phyloP scores from a whole-genome alignment of 2,113 vertebrate species.

The Chelonoidis abingdonii region DNA sequence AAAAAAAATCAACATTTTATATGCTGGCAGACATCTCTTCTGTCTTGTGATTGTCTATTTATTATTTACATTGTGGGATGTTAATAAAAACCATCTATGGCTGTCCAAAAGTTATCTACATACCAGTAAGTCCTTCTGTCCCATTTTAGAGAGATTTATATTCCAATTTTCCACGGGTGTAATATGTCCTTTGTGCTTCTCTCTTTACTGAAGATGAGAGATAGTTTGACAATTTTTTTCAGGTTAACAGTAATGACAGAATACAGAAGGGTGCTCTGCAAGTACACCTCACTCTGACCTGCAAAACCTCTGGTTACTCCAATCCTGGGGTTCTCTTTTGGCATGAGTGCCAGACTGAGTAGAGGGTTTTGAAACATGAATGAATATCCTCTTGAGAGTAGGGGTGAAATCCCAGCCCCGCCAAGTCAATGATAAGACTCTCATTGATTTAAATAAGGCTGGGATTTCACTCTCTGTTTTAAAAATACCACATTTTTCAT shows the following conservation, averaged over 20 bases:
- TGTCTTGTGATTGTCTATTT: background rate
- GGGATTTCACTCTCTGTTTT: background rate
- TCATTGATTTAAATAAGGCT: background rate
- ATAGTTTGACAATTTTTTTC: background rate
- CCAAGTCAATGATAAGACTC: background rate
- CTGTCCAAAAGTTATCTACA: background rate
- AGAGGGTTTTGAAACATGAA: background rate
- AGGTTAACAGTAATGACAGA: background rate
- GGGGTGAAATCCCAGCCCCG: background rate
- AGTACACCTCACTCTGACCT: background rate
- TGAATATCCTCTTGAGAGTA: background rate
- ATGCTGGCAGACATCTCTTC: background rate
- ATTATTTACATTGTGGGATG: background rate
- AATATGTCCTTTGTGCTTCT: background rate
- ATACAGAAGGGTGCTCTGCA: background rate
- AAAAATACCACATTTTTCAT: background rate
- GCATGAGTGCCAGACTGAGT: rapidly evolving
- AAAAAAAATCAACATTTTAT: background rate
- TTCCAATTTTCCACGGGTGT: background rate
- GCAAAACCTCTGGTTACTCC: rapidly evolving
- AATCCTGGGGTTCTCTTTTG: background rate
- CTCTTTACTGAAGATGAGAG: background rate
- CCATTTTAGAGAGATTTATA: background rate
- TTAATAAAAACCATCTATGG: conserved; percentile 7
- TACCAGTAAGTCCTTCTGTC: background rate